Percentiles rank a stretch among this genome's conserved stretches.
Conservation (phyloP, 2,797 vertebrate species). For the Miichthys miiuy region DNA sequence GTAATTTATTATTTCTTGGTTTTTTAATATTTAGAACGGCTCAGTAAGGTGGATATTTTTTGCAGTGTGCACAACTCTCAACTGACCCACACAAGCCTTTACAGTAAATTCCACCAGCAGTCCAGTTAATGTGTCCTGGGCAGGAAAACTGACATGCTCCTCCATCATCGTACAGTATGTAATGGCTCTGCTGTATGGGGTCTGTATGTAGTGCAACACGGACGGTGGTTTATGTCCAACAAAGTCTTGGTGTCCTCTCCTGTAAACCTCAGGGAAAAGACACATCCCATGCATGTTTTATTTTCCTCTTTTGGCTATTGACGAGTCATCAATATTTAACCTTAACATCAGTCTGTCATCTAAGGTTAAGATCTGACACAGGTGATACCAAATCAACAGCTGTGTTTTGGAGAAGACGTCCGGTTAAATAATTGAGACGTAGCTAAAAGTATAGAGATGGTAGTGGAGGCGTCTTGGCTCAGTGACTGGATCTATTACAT, state of each 20-base stretch:
- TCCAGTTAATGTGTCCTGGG: constrained; percentile 72
- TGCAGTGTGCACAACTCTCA: constrained; percentile 66
- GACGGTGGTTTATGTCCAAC: constrained; percentile 27
- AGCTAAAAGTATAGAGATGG: neutral
- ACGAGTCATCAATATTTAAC: constrained; percentile 17
- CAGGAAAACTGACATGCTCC: constrained; percentile 68
- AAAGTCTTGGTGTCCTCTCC: constrained; percentile 4
- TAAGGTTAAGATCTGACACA: constrained; percentile 9
- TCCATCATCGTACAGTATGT: constrained; percentile 58
- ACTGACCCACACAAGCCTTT: constrained; percentile 67
- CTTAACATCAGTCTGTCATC: neutral
- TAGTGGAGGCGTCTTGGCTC: neutral
- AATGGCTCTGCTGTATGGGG: constrained; percentile 36
- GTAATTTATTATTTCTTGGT: neutral
- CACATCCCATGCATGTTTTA: neutral
- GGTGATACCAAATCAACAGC: neutral
- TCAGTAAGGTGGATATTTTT: constrained; percentile 50
- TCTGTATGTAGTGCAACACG: constrained; percentile 43
- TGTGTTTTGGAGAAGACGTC: neutral
- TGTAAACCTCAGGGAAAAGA: constrained; percentile 1
- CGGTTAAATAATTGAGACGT: neutral
- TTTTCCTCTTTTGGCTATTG: neutral
- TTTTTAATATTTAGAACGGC: neutral
- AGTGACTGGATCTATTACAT: neutral
- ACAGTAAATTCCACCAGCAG: constrained; percentile 75